A percentile compares a stretch with the other conserved stretches of the same genome.
phyloP scores from a whole-genome alignment of 2,797 vertebrate genomes.

The Jordanella pulchra region DNA sequence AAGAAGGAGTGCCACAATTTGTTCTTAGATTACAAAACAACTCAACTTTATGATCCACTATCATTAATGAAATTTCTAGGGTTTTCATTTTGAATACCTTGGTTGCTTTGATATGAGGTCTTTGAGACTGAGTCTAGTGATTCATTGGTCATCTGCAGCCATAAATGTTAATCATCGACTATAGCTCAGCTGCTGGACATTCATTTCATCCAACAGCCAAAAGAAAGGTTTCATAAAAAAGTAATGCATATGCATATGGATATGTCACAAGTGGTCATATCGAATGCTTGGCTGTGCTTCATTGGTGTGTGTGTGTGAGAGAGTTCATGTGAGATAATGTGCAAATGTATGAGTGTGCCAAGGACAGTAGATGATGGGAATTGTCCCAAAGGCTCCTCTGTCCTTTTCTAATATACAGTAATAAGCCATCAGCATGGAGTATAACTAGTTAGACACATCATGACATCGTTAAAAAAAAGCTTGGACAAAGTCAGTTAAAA shows the following conservation, averaged over 20 bases:
- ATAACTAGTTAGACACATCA: slow-evolving; percentile 58
- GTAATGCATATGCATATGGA: slow-evolving; percentile 13
- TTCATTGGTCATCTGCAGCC: slow-evolving; percentile 61
- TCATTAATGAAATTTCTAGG: slow-evolving; percentile 68
- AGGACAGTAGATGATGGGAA: slow-evolving; percentile 62
- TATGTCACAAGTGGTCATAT: slow-evolving; percentile 2
- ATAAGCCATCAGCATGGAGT: slow-evolving; percentile 59
- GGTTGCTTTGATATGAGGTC: slow-evolving; percentile 49
- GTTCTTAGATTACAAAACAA: slow-evolving; percentile 56
- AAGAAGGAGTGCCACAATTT: slow-evolving; percentile 35
- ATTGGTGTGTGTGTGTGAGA: slow-evolving; percentile 8
- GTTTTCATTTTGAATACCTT: no score
- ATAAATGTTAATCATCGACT: slow-evolving; percentile 76
- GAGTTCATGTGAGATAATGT: slow-evolving; percentile 50
- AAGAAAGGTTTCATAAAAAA: slow-evolving; percentile 59
- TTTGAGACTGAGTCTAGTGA: slow-evolving; percentile 55
- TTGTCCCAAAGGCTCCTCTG: slow-evolving; percentile 66
- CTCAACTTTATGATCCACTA: slow-evolving; percentile 54
- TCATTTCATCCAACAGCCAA: slow-evolving; percentile 66
- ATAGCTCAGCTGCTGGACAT: slow-evolving; percentile 58
- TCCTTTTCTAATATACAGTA: slow-evolving; percentile 64
- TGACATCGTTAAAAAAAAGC: slow-evolving; percentile 48
- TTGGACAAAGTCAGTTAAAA: slow-evolving; percentile 67
- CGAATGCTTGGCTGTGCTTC: not conserved
- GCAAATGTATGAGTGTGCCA: slow-evolving; percentile 48